Conservation (phyloP, 1,140 invertebrate genomes). For the Megalopta genalis region DNA sequence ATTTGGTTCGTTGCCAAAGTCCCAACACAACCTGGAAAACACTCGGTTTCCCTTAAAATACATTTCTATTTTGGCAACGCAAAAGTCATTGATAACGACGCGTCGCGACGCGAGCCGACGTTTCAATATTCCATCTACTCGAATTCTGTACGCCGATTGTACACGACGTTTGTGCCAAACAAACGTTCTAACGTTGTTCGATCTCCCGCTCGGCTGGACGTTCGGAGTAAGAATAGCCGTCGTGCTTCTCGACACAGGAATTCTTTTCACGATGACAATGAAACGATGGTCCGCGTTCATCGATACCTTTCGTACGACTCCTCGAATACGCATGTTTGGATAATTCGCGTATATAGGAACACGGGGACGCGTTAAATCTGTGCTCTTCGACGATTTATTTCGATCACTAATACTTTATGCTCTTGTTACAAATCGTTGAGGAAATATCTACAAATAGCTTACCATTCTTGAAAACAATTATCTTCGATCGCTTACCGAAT, state of each 20-base stretch:
- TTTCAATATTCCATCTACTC: background rate
- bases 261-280: background rate
- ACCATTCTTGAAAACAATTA: background rate
- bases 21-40: conserved; percentile 22
- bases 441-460: background rate
- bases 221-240: background rate
- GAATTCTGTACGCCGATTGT: background rate
- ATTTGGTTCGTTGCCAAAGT: conserved; percentile 18
- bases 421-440: background rate
- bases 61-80: conserved; percentile 17
- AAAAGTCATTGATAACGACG: conserved; percentile 24
- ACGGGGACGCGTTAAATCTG: too few species aligned
- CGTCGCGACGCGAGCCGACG: background rate
- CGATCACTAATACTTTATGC: too few species aligned
- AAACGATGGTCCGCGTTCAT: background rate
- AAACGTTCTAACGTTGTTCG: too few species aligned
- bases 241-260: background rate
- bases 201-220: too few species aligned
- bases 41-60: conserved; percentile 40
- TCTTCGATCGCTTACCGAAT: background rate
- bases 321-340: too few species aligned
- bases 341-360: too few species aligned
- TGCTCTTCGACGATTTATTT: too few species aligned
- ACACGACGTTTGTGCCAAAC: too few species aligned
- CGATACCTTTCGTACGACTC: background rate